Evolutionary conservation across 1,140 invertebrate genomes (phyloP).

Genomic region (Manduca sexta): DNA sequence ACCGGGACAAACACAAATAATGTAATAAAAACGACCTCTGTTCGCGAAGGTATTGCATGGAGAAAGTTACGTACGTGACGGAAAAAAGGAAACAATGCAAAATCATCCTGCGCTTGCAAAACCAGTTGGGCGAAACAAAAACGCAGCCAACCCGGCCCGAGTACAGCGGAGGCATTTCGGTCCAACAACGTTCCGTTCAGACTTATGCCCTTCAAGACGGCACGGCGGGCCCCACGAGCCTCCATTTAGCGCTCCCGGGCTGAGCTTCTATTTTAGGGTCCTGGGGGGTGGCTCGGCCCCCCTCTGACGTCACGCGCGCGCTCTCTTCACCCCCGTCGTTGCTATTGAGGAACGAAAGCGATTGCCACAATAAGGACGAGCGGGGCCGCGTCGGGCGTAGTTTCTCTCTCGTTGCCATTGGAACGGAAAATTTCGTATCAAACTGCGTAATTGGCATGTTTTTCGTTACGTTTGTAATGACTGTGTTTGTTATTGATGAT

Average conservation of each 20-base stretch:
- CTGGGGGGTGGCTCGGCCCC: conserved; percentile 23
- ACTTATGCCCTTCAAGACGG: conserved; percentile 4
- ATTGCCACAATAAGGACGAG: conserved; percentile 8
- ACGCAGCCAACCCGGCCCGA: neutral
- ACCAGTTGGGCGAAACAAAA: conserved; percentile 6
- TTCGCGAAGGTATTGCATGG: neutral
- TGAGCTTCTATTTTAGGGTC: conserved; percentile 49
- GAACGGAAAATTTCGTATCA: conserved; percentile 14
- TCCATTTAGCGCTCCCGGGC: conserved; percentile 56
- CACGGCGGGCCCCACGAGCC: conserved; percentile 7
- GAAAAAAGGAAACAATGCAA: neutral
- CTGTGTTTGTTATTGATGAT: neutral
- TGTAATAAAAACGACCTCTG: neutral
- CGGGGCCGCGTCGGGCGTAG: conserved; percentile 1
- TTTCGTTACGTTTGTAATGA: neutral
- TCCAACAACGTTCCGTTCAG: neutral
- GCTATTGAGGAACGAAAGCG: conserved; percentile 14
- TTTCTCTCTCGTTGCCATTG: conserved; percentile 12
- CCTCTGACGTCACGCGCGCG: conserved; percentile 24
- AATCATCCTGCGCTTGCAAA: neutral
- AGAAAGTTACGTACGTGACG: conserved; percentile 1
- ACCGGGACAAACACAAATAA: neutral
- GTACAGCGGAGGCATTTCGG: neutral
- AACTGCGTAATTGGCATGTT: conserved; percentile 5
- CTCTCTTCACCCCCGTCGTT: conserved; percentile 28